A percentile compares a stretch with the other conserved stretches of the same genome.
phyloP scores from a whole-genome alignment of 2,888 invertebrate species.

The Deilephila elpenor region DNA sequence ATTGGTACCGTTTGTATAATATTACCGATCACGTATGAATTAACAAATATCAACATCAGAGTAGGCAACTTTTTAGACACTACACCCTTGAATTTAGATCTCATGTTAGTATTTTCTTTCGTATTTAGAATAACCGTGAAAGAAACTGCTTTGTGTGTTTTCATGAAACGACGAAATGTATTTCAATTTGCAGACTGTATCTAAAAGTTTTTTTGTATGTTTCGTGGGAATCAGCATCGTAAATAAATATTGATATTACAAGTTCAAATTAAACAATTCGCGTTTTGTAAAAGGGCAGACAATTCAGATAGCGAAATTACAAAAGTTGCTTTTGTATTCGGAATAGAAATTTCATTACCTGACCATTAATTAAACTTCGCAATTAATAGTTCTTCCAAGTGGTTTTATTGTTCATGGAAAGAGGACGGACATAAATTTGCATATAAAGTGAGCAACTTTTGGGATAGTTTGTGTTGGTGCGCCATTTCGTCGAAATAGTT shows the following conservation, averaged over 20 bases:
- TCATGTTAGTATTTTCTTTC: background rate
- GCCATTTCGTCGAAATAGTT: conserved; percentile 64
- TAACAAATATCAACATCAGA: too few relatives aligned
- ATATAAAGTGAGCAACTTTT: conserved; percentile 61
- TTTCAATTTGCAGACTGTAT: too few relatives aligned
- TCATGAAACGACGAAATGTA: too few relatives aligned
- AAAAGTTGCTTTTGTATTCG: conserved; percentile 6
- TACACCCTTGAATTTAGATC: background rate
- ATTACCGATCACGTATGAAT: too few relatives aligned
- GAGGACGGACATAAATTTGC: conserved; percentile 59
- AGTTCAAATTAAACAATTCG: background rate
- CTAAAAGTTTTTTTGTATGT: too few relatives aligned
- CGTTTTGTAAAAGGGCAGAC: background rate
- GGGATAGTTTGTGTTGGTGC: conserved; percentile 54
- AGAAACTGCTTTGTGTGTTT: too few relatives aligned
- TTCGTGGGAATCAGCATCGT: too few relatives aligned
- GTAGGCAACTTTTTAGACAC: too few relatives aligned
- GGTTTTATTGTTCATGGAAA: conserved; percentile 50
- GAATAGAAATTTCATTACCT: conserved; percentile 30
- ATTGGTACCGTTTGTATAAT: too few relatives aligned
- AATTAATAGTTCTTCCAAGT: conserved; percentile 38
- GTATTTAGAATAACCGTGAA: too few relatives aligned
- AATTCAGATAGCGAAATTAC: conserved; percentile 1
- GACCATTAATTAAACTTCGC: conserved; percentile 35
- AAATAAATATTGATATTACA: background rate